Evolutionary conservation across 2,888 invertebrate species (phyloP), one percentile per base, ranked within the genome.

Genomic region (Melinaea marsaeus): DNA sequence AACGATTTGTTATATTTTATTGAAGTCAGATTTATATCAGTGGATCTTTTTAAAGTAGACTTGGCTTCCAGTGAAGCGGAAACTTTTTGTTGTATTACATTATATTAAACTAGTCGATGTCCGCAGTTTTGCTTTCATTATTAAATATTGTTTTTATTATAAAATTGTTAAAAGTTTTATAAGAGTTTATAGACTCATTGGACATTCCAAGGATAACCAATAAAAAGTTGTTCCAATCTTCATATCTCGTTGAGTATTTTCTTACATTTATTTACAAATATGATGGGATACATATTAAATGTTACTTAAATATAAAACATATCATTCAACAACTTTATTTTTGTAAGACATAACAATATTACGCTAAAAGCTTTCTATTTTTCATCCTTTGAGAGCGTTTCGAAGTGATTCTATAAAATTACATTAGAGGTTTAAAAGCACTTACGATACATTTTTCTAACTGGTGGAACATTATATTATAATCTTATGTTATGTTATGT

Each of bases 341-440:
- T 51, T 51, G 32, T 51, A 51, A 51, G 11, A 32, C 32, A 32
- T 51, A 51, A 51, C 51, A 22, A 32, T 51, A 51, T 51, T 51
- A 51, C 51, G 32, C 32, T 51, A 51, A 51, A 51, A 51, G 32
- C 32, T 51, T 51, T 51, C 51, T 51, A 51, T 51, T 51, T 51
- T 51, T n/a, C 51, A 32, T 51, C 32, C 51, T 22, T 51, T 51
- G 51, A 51, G 32, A 51, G 51, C 51, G 51, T 51, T 51, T 51
- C 51, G 51, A 51, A 32, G 51, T 51, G 51, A 51, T 51, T 51
- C 51, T 22, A 51, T 51, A 51, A 51, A 32, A 51, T 51, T 51
- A 51, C 51, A 51, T 51, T 51, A 51, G 51, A 51, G 51, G 51
- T 51, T 51, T 32, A 51, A 51, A 51, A 51, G 32, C 51, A 51